Evolutionary conservation across 1,140 invertebrate species (phyloP), one percentile per base, ranked within the genome.

Genomic region (Lysiphlebus fabarum): DNA sequence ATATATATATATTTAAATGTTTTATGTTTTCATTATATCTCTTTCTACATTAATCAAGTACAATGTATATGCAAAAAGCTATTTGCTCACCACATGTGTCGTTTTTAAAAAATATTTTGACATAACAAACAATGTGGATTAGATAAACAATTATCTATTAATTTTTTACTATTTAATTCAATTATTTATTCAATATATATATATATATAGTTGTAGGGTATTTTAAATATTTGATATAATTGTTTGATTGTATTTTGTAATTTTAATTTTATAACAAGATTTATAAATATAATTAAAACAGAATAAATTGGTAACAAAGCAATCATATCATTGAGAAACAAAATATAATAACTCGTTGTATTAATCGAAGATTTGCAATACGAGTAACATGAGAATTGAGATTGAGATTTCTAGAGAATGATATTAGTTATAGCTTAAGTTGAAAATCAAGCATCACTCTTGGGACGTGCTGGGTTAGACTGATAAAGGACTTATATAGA

Each of bases 401-500:
- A 26, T 26, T 26, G 17, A 26, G 17, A 26, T 26, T 26, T 1
- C 17, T 2, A 26, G 17, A 26, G 17, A 26, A 26, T 26, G 17
- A 26, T 26, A 26, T 26, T 26, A 26, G 17, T 26, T 26, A n/a
- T n/a, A 26, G 17, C 17, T 26, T 26, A 4, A 26, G 17, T 26
- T 26, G 58, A 40, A 48, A 56, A 56, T 60, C 38, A 49, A 44
- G 11, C 44, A n/a, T 33, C 42, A 34, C 48, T 43, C 10, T 42
- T 41, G 61, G 62, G 58, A 26, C 17, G 17, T 26, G 17, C 67
- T 67, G 67, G 67, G 53, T 49, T 61, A 61, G 56, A 68, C 65
- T 69, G 74, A 76, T 76, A 75, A 73, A 66, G 68, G 73, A 71
- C 71, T 76, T 72, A 73, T 72, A 73, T 62, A 33, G 11, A 26